phyloP scores from a whole-genome alignment of 53 echinoderm and acorn worm species.

The Holothuria leucospilota region DNA sequence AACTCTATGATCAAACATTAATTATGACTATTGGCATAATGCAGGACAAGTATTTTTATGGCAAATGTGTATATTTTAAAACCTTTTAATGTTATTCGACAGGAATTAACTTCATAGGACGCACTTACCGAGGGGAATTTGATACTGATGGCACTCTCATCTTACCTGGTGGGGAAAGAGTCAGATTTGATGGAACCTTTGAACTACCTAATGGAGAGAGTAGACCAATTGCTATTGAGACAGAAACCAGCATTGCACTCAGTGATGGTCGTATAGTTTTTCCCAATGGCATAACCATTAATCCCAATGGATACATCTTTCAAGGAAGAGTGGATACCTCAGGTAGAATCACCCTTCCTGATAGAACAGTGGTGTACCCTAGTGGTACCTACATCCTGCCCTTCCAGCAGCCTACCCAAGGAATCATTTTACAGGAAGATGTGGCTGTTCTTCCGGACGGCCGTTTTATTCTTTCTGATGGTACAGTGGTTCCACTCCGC shows the following conservation, averaged over 20 bases:
- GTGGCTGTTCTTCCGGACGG: conserved; percentile 40
- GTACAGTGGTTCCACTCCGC: conserved; percentile 21
- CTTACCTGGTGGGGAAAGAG: conserved; percentile 30
- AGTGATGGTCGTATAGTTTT: conserved; percentile 40
- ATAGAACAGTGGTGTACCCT: conserved; percentile 18
- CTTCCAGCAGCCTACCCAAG: conserved; percentile 8
- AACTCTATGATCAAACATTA: too few relatives aligned
- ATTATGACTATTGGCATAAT: too few relatives aligned
- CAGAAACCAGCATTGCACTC: conserved; percentile 13
- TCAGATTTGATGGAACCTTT: conserved; percentile 45
- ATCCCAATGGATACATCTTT: conserved; percentile 26
- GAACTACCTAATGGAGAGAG: conserved; percentile 17
- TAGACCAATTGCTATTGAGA: conserved; percentile 13
- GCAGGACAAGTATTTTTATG: background rate
- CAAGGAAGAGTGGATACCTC: conserved; percentile 12
- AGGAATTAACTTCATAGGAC: conserved; percentile 19
- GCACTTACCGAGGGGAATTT: conserved; percentile 29
- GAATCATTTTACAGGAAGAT: conserved; percentile 25
- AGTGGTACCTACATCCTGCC: background rate
- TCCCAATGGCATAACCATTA: conserved; percentile 29
- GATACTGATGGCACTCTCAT: conserved; percentile 24
- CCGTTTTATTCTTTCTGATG: conserved; percentile 24
- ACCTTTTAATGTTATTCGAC: background rate
- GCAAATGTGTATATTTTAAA: background rate
- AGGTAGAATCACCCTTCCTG: conserved; percentile 26